Evolutionary conservation across 1,140 invertebrate genomes (phyloP).

Genomic region (Hirudo medicinalis): DNA sequence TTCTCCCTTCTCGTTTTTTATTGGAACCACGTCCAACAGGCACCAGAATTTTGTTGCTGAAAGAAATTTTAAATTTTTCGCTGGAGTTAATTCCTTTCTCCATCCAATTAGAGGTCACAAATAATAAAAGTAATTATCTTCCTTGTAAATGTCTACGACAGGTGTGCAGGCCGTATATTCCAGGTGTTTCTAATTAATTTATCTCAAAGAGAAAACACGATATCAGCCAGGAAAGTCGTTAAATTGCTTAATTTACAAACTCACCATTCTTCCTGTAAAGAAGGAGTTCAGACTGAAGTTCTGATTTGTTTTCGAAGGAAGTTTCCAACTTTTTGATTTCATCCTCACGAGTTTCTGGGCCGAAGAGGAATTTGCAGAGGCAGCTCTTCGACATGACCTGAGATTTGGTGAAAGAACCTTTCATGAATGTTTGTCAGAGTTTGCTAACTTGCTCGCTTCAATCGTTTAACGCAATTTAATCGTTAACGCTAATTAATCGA

Average conservation of each 20-base stretch:
- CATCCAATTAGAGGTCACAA: not conserved
- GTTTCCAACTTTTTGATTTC: constrained; percentile 75
- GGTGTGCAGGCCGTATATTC: too few species aligned
- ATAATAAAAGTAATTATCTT: too few species aligned
- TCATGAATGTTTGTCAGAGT: too few species aligned
- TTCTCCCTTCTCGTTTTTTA: constrained; percentile 94
- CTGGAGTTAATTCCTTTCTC: not conserved
- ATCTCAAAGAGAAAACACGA: too few species aligned
- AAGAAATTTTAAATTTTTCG: not conserved
- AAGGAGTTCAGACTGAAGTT: constrained; percentile 81
- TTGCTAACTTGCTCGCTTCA: too few species aligned
- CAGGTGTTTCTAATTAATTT: too few species aligned
- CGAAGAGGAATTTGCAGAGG: constrained; percentile 87
- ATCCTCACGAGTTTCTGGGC: constrained; percentile 72
- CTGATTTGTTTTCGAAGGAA: constrained; percentile 71
- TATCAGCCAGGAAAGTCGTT: too few species aligned
- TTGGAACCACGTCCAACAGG: constrained; percentile 88
- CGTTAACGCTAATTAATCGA: too few species aligned
- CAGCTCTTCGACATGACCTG: constrained; percentile 66
- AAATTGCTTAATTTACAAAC: constrained; percentile 27
- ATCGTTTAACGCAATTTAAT: too few species aligned
- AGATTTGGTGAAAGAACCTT: too few species aligned
- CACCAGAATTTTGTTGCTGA: constrained; percentile 66
- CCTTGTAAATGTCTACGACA: too few species aligned
- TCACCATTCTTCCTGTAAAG: constrained; percentile 89